These are phyloP conservation scores for Papilio polytes DNA, from an alignment of 1,140 invertebrate genomes.

Conservation along the genomic window DNA sequence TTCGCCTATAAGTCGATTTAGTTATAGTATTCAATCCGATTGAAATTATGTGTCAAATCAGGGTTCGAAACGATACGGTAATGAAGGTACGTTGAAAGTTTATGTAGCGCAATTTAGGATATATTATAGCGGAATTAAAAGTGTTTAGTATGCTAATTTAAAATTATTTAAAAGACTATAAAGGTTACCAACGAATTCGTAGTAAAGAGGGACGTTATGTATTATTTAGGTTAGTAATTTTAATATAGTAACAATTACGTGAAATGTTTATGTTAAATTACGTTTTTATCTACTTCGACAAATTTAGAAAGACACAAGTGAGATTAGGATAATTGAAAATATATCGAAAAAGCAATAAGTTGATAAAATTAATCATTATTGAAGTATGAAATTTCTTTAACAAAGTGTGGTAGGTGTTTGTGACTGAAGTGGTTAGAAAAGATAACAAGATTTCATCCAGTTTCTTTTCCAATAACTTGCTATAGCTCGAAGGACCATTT, in stretches of 20 bases:
- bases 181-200: neutral
- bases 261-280: neutral
- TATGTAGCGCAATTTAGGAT: neutral
- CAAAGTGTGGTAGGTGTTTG: neutral
- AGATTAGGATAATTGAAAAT: slow-evolving; percentile 4
- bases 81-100: neutral
- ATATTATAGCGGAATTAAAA: neutral
- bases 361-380: no score
- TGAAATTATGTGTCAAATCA: neutral
- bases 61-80: slow-evolving; percentile 1
- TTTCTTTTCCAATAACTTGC: neutral
- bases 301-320: slow-evolving; percentile 15
- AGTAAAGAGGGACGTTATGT: neutral
- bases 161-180: neutral
- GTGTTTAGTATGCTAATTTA: neutral
- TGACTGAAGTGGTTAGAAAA: neutral
- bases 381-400: no score
- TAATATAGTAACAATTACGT: neutral
- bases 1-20: neutral
- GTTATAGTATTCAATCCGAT: neutral
- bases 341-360: neutral
- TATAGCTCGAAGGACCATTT: slow-evolving; percentile 5
- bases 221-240: neutral
- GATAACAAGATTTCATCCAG: neutral
- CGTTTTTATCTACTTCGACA: neutral